Base-by-base conservation (phyloP, 2,113 vertebrate species). In the Clarias gariepinus region DNA sequence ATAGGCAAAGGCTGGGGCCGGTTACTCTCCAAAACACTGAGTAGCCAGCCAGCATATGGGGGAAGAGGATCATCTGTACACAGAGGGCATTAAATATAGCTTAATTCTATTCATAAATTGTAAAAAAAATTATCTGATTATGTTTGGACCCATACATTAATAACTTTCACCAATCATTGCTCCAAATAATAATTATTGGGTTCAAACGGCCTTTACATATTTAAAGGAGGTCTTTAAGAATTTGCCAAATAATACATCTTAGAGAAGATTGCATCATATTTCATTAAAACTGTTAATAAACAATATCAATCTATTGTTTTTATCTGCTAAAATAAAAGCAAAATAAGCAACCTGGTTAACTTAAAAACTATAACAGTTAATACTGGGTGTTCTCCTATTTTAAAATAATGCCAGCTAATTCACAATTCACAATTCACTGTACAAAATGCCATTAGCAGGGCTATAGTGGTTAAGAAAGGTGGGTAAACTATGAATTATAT, bases 1-100 rank as follows among this genome's bases (percentile, higher is more conserved):
- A 99, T 99, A 2, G 98, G 98, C 79, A 99, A 91, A 1, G 98
- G 97, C 87, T 98, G 97, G 0, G 98, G 97, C 63, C 95, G 96
- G 82, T 98, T 99, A 88, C 95, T 96, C 90, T 99, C 98, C 77
- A 97, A 95, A 13, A 99, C 97, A 76, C 95, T 95, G 89, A 99
- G 90, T 25, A 99, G 91, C 98, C 98, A 99, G 85, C 97, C 96
- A 21, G 96, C 97, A 55, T 99, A 99, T 0, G 98, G 98, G 61
- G 98, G 98, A 68, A 98, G 93, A 0, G 98, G 97, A 90, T 99
- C 98, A 90, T 95, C 98, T 99, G 79, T 1, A 76, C 18, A 86
- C 18, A 86, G 13, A 30, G 53, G 18, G 78, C 68, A 60, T 36
- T 68, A 41, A 52, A 57, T 36, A 71, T 8, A 78, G 55, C 60